These are phyloP conservation scores for Ochotona princeps DNA, from an alignment of 2,113 vertebrate genomes.

Conservation along the genomic window DNA sequence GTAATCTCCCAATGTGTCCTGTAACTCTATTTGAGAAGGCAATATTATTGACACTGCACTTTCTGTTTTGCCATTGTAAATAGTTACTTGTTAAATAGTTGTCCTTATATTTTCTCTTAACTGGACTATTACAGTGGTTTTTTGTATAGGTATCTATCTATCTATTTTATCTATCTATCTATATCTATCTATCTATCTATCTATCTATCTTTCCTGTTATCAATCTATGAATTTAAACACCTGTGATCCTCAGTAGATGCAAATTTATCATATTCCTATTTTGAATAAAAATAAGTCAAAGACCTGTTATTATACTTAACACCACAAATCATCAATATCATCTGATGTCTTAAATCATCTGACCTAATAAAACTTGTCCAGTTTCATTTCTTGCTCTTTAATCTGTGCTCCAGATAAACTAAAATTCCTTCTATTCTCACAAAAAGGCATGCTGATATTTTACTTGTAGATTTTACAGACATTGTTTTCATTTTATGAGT, in stretches of 20 bases:
- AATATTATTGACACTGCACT: no score
- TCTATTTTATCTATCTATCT: not conserved
- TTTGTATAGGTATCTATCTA: not conserved
- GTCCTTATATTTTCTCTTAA: not conserved
- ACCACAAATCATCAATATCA: not conserved
- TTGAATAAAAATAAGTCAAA: slow-evolving; percentile 14
- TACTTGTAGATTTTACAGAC: not conserved
- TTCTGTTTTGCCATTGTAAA: no score
- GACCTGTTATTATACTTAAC: slow-evolving; percentile 4
- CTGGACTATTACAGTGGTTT: not conserved
- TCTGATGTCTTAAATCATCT: not conserved
- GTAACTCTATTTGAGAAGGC: no score
- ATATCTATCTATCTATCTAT: not conserved
- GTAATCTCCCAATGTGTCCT: no score
- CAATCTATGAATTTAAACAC: not conserved
- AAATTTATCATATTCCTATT: not conserved
- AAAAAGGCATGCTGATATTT: not conserved
- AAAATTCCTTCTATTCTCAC: not conserved
- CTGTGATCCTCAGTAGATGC: not conserved
- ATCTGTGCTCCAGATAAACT: not conserved
- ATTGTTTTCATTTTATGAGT: not conserved
- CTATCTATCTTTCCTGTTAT: not conserved
- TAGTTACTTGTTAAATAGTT: no score
- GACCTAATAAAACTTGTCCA: not conserved
- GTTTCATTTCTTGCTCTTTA: not conserved